Conservation (phyloP, 2,888 invertebrate species). For the Leptopilina drosophilae region DNA sequence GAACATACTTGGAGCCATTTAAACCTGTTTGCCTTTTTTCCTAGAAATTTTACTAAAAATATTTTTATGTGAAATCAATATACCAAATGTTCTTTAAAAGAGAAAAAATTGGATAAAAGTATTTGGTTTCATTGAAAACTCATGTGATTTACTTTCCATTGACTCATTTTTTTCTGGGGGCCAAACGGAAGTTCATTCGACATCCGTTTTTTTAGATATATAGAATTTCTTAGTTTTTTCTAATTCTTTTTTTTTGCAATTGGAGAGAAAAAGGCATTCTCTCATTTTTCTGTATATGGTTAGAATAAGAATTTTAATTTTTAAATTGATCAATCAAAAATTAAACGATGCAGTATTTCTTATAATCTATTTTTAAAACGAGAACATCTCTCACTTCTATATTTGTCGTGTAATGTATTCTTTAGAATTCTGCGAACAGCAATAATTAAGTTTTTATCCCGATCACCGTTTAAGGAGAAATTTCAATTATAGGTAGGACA, state of each 20-base stretch:
- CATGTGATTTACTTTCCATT: not conserved
- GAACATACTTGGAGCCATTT: not conserved
- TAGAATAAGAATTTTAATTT: not conserved
- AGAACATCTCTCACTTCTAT: conserved; percentile 5
- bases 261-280: not conserved
- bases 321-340: conserved; percentile 6
- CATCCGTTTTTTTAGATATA: not conserved
- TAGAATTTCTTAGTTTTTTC: not conserved
- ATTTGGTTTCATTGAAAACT: not conserved
- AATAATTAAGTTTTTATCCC: conserved; percentile 25
- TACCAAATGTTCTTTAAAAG: not conserved
- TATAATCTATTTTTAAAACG: not conserved
- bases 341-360: not conserved
- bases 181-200: conserved; percentile 21
- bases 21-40: not conserved
- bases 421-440: conserved; percentile 16
- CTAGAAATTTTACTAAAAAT: not conserved
- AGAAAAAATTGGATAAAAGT: not conserved
- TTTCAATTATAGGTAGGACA: conserved; percentile 20
- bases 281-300: not conserved
- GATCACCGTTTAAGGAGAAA: not conserved
- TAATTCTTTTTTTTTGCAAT: not conserved
- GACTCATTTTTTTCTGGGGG: not conserved
- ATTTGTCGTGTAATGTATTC: conserved; percentile 10
- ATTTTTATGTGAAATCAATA: not conserved